phyloP scores from a whole-genome alignment of 2,797 vertebrate genomes.

The Gymnothorax reevesii region DNA sequence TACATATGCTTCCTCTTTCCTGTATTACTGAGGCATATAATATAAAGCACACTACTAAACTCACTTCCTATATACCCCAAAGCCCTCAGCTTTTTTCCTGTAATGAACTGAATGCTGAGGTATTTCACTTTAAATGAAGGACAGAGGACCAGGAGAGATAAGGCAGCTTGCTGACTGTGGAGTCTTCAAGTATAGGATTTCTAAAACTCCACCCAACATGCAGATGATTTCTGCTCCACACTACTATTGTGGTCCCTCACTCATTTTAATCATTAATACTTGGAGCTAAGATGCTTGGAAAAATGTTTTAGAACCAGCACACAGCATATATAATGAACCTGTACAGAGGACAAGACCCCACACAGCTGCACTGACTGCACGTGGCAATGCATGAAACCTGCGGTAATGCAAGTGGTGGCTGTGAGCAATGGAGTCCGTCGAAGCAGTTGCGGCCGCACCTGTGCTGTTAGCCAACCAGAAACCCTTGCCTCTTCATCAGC shows the following conservation, averaged over 20 bases:
- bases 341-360: background rate
- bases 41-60: slow-evolving; percentile 71
- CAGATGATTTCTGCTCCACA: background rate
- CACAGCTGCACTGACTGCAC: background rate
- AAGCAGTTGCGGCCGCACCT: background rate
- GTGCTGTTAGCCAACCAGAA: background rate
- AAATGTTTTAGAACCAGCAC: background rate
- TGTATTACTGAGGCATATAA: slow-evolving; percentile 72
- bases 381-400: background rate
- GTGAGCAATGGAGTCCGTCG: background rate
- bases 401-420: background rate
- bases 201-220: background rate
- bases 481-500: background rate
- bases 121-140: slow-evolving; percentile 53
- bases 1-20: slow-evolving; percentile 75
- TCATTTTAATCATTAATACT: background rate
- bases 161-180: slow-evolving; percentile 11
- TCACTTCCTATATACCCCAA: slow-evolving; percentile 64
- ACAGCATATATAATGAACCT: background rate
- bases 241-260: background rate
- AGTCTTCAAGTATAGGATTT: background rate
- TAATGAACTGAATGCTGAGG: slow-evolving; percentile 59
- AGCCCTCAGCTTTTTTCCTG: slow-evolving; percentile 59
- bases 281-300: background rate
- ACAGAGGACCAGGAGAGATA: slow-evolving; percentile 33